A percentile compares a stretch with the other conserved stretches of the same genome.
Evolutionary conservation across 1,140 invertebrate genomes (phyloP).

Genomic region (Drosophila equinoxialis): DNA sequence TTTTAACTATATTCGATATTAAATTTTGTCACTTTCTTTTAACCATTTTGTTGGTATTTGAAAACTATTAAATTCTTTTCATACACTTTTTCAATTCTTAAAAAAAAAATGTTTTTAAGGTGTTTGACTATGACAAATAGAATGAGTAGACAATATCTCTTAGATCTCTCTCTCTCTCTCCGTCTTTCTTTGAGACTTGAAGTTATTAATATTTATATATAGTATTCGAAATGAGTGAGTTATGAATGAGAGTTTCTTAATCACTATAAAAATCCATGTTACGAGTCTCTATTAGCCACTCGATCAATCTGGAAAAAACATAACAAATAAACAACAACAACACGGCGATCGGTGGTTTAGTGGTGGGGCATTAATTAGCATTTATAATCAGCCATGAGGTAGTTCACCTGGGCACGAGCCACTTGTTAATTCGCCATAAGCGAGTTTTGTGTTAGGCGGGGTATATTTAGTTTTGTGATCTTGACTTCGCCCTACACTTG

Average conservation of each 20-base stretch:
- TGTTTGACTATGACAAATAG: too few relatives aligned
- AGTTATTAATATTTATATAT: not conserved
- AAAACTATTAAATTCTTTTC: too few relatives aligned
- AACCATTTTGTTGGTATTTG: too few relatives aligned
- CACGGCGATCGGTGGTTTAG: constrained; percentile 41
- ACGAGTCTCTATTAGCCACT: constrained; percentile 17
- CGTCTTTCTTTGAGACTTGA: not conserved
- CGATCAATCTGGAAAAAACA: constrained; percentile 12
- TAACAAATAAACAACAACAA: constrained; percentile 39
- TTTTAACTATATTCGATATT: too few relatives aligned
- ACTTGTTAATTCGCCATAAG: constrained; percentile 53
- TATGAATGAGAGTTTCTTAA: constrained; percentile 46
- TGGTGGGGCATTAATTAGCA: constrained; percentile 70
- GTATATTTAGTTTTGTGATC: constrained; percentile 35
- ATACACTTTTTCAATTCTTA: too few relatives aligned
- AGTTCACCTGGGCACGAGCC: constrained; percentile 77
- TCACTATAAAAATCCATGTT: constrained; percentile 17
- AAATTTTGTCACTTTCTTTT: too few relatives aligned
- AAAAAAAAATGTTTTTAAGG: too few relatives aligned
- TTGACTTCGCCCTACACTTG: constrained; percentile 66
- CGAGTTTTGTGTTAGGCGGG: constrained; percentile 14
- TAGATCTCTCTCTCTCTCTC: constrained; percentile 14
- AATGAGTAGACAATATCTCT: not conserved
- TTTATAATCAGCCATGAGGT: constrained; percentile 65
- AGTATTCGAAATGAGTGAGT: constrained; percentile 36